phyloP scores from a whole-genome alignment of 2,888 invertebrate genomes.

The Loripinus fragilis region DNA sequence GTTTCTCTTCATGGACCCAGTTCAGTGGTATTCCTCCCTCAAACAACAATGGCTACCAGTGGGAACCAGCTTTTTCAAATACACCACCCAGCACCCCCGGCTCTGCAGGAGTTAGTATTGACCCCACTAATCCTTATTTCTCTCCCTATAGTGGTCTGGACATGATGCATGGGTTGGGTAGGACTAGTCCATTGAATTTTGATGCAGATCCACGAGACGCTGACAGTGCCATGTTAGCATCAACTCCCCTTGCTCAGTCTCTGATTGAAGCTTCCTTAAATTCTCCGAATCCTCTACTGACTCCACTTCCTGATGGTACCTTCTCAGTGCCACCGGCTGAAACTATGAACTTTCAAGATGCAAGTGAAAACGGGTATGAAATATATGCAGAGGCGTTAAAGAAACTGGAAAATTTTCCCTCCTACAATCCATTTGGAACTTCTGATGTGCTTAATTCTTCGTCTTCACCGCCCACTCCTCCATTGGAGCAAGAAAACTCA shows the following conservation, averaged over 20 bases:
- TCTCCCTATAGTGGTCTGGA: slow-evolving; percentile 21
- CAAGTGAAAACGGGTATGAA: slow-evolving; percentile 65
- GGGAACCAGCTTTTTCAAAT: slow-evolving; percentile 57
- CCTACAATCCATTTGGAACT: slow-evolving; percentile 72
- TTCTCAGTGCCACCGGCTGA: slow-evolving; percentile 30
- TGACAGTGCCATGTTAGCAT: slow-evolving; percentile 54
- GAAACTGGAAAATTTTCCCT: slow-evolving; percentile 59
- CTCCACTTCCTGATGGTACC: slow-evolving; percentile 25
- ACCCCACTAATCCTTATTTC: slow-evolving; percentile 48
- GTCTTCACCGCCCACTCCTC: slow-evolving; percentile 45
- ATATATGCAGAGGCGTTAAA: slow-evolving; percentile 69
- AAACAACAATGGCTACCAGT: slow-evolving; percentile 47
- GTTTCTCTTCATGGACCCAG: slow-evolving; percentile 71
- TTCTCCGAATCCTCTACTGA: slow-evolving; percentile 28
- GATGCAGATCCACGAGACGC: slow-evolving; percentile 39
- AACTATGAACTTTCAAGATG: slow-evolving; percentile 46
- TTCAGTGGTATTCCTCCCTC: slow-evolving; percentile 72
- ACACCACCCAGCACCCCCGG: slow-evolving; percentile 61
- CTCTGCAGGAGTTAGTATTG: slow-evolving; percentile 44
- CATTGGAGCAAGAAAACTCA: slow-evolving; percentile 39
- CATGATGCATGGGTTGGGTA: slow-evolving; percentile 49
- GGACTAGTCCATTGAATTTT: slow-evolving; percentile 34
- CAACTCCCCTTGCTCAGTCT: slow-evolving; percentile 57
- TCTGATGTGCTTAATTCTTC: slow-evolving; percentile 59
- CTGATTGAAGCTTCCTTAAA: slow-evolving; percentile 50